Base-by-base conservation (phyloP, 2,797 vertebrate genomes). In the Helostoma temminkii region DNA sequence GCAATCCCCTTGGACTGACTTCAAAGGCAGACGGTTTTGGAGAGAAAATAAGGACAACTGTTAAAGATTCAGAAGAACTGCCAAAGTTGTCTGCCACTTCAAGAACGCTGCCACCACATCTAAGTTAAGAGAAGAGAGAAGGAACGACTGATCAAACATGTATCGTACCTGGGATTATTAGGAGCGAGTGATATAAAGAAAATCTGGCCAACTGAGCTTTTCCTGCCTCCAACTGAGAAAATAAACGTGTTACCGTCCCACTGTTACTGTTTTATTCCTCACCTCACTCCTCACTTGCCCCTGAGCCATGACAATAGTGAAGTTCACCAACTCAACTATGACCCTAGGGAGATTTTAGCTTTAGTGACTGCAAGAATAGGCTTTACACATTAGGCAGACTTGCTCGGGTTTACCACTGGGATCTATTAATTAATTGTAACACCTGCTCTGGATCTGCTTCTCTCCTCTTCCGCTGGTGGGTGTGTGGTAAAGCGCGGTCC, bases 1-100 rank as follows among this genome's bases (percentile, higher is more conserved):
- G 91, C 84, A 86, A 88, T 90, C 88, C 89, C 91, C 80, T 87
- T 87, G 78, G 85, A 80, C 77, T 54, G 56, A 89, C 90, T 90
- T 93, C 89, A 93, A 93, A 93, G 80, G 66, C 67, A 45, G 71
- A 7, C 58, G 36, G 49, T 66, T 83, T 83, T 72, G 79, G 80
- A 84, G 78, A 81, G 83, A 85, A 89, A 92, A 92, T 81, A 82
- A 86, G 80, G 82, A 88, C 88, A 85, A 71, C 62, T 48, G 72
- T 87, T 81, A 83, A 89, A 90, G 87, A 91, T 90, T 92, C 83
- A 90, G 76, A 79, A 70, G 80, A 86, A 41, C 66, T 66, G 78
- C 76, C 77, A 75, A 65, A 74, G 71, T 82, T 76, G 79, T 71
- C 84, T 71, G 52, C 58, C 66, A 55, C 77, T 80, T 79, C 64